Evolutionary conservation across 2,113 vertebrate genomes (phyloP).

Genomic region (Salvelinus sp.): DNA sequence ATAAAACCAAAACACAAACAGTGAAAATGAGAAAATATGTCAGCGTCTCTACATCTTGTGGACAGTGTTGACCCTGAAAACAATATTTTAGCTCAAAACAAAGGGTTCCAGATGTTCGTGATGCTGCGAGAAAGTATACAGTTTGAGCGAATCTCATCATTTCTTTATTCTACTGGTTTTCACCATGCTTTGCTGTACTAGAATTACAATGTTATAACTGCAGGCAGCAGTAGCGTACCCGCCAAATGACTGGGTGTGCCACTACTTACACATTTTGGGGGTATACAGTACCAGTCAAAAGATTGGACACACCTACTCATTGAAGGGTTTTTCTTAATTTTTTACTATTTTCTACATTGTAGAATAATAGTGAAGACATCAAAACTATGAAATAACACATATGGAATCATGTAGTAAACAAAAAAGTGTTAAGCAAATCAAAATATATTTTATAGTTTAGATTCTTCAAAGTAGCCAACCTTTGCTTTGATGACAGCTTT

Average conservation of each 20-base stretch:
- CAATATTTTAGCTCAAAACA: not conserved
- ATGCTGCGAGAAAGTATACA: not conserved
- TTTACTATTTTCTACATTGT: too few relatives aligned
- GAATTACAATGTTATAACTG: not conserved
- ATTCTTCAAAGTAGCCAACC: too few relatives aligned
- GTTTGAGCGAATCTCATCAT: not conserved
- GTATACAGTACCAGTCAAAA: not conserved
- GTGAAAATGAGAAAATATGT: not conserved
- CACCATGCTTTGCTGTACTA: not conserved
- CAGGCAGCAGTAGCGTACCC: not conserved
- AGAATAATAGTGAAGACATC: too few relatives aligned
- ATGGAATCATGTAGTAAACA: too few relatives aligned
- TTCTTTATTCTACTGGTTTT: not conserved
- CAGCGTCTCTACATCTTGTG: not conserved
- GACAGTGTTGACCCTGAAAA: not conserved
- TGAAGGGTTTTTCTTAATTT: too few relatives aligned
- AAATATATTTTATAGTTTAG: too few relatives aligned
- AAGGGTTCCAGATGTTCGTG: not conserved
- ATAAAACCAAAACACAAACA: not conserved
- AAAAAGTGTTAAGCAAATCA: too few relatives aligned
- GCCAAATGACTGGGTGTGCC: not conserved
- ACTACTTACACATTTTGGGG: not conserved
- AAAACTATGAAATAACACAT: too few relatives aligned
- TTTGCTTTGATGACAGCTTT: too few relatives aligned
- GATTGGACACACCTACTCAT: too few relatives aligned